Base-by-base conservation (phyloP, 2,113 vertebrate species). In the Nycticorax nycticorax region DNA sequence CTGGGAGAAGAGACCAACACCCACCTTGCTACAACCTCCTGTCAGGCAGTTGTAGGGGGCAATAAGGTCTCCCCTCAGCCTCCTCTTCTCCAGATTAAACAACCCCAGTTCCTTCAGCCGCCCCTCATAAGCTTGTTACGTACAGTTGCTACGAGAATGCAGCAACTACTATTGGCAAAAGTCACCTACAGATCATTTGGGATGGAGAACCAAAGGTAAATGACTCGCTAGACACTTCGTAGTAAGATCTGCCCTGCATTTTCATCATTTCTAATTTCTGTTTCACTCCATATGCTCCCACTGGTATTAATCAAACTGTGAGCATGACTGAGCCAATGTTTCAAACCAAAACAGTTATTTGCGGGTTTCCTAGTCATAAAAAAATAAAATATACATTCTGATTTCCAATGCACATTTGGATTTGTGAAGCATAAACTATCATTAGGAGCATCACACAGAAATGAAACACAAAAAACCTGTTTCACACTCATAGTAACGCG, bases 231-330 rank as follows among this genome's bases (percentile, higher is more conserved):
- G 74, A 50, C 15, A 3, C 28, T 55, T 27, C 1, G 0, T 41
- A 47, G 9, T 19, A 55, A 47, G 41, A 48, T 59, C 55, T 92
- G 43, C 57, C 71, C 39, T 77, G 45, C 10, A 24, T 55, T 92
- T 57, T 27, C 28, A 28, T 77, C 1, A 16, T 78, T 92, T 63
- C 68, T 81, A 0, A 21, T 72, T 83, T 63, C 72, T 81, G 0
- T 85, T 92, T 91, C 23, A 6, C 48, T 85, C 74, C 84, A 45
- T 84, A 35, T 81, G 80, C 35, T 92, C 43, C 72, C 52, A 27
- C 33, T 71, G 52, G 50, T 96, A 91, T 81, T 96, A 91, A 93
- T 91, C 47, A 45, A 78, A 57, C 80, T 85, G 60, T 72, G 63
- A 87, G 66, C 57, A 23, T 6, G 69, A 22, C 48, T 76, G 56